phyloP scores from a whole-genome alignment of 1,140 invertebrate species.

The Adoxophyes honmai region DNA sequence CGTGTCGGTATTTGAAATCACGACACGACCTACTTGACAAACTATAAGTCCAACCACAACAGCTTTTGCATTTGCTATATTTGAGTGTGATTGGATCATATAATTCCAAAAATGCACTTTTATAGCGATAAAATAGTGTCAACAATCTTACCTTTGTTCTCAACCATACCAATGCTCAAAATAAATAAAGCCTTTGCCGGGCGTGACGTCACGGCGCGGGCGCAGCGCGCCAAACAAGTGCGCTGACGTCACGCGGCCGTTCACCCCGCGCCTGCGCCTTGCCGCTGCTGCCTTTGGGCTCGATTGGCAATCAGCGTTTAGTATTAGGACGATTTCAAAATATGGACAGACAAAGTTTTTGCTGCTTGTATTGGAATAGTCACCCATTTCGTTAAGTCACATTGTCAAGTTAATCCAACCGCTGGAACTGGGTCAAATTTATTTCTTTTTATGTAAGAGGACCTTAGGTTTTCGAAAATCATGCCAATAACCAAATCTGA shows the following conservation, averaged over 20 bases:
- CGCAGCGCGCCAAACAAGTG: constrained; percentile 4
- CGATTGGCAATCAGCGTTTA: neutral
- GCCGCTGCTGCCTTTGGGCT: neutral
- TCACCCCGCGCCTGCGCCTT: neutral
- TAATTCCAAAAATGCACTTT: too few relatives aligned
- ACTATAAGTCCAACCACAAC: too few relatives aligned
- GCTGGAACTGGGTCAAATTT: too few relatives aligned
- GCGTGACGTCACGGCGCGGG: neutral
- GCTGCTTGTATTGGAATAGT: neutral
- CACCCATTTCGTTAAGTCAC: neutral
- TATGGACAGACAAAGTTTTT: neutral
- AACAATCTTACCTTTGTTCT: neutral
- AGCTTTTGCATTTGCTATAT: too few relatives aligned
- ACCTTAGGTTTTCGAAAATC: too few relatives aligned
- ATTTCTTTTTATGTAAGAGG: too few relatives aligned
- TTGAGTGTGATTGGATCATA: too few relatives aligned
- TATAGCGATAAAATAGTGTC: too few relatives aligned
- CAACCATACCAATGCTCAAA: neutral
- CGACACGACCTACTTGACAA: too few relatives aligned
- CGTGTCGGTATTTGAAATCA: too few relatives aligned
- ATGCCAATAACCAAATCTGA: too few relatives aligned
- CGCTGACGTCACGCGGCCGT: constrained; percentile 2
- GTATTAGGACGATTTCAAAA: neutral
- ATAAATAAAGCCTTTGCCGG: neutral
- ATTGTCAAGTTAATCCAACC: neutral